Base-by-base conservation (phyloP, 1,140 invertebrate species). In the Nylanderia fulva region DNA sequence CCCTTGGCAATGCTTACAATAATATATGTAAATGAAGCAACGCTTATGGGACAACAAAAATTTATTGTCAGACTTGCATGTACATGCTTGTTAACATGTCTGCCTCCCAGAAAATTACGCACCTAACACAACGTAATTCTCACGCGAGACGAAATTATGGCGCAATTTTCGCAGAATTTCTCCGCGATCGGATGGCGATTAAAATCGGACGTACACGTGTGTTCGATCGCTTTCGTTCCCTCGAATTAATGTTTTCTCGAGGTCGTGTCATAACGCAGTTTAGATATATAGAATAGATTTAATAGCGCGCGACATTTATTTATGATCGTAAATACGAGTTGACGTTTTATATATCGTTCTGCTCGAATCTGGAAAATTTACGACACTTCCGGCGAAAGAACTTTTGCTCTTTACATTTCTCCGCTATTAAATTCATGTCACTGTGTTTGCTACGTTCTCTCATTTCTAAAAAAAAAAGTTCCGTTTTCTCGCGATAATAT, bases 21-120 rank as follows among this genome's bases (percentile, higher is more conserved):
- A 52, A 71, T 88, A 76, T 60, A 84, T 69, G 71, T 82, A 86
- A 90, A 88, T 90, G 89, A 91, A 90, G 84, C 85, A 86, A 89
- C 77, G 82, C 86, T 90, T 91, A 85, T 86, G 85, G 77, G 75
- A 33, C 86, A 79, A 87, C 72, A 76, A 89, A 86, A 87, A 83
- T 90, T 90, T 90, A 90, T 90, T 74, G 79, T 71, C 64, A 69
- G 13, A 45, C 54, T 61, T 42, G 39, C 48, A 29, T 52, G 54
- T 52, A 56, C 7, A 56, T 29, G 84, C 90, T 88, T 91, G 88
- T 91, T 91, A 91, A 90, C 88, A 88, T 84, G 86, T 27, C 69
- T 85, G 82, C 83, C 86, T 69, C 84, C 60, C 61, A 79, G 84
- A 88, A 90, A 83, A 88, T 91, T 90, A 88, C 77, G 77, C 72